These are phyloP conservation scores for Nerophis ophidion DNA, from an alignment of 2,113 vertebrate species.

Conservation along the genomic window DNA sequence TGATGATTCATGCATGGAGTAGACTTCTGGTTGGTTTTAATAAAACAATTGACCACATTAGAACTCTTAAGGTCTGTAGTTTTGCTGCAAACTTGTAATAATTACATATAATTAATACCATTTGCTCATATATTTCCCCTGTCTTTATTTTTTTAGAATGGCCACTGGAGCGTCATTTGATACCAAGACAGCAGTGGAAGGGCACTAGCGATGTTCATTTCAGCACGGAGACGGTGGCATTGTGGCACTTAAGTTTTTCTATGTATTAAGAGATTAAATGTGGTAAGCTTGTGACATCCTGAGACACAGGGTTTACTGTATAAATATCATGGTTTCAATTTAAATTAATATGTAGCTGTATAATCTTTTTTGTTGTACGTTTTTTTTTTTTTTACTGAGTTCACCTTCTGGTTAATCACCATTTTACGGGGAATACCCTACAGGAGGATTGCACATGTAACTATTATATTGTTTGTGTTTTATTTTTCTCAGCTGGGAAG, in stretches of 20 bases:
- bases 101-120: constrained; percentile 3
- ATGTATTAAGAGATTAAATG: constrained; percentile 25
- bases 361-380: constrained; percentile 22
- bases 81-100: constrained; percentile 13
- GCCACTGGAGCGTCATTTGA: constrained; percentile 66
- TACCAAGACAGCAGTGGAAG: constrained; percentile 71
- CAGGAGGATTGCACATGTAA: not conserved
- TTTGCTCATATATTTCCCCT: constrained; percentile 23
- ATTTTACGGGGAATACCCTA: not conserved
- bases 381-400: constrained; percentile 22
- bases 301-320: constrained; percentile 1
- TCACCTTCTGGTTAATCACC: not conserved
- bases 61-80: constrained; percentile 7
- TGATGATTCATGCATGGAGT: constrained; percentile 52
- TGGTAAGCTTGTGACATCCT: constrained; percentile 11
- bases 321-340: constrained; percentile 10
- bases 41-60: not conserved
- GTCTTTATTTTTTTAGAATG: constrained; percentile 60
- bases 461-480: not conserved
- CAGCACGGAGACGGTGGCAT: constrained; percentile 54
- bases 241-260: constrained; percentile 43
- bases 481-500: not conserved
- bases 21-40: not conserved
- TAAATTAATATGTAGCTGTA: constrained; percentile 7
- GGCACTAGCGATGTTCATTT: constrained; percentile 52